Percentiles rank a stretch among this genome's conserved stretches.
phyloP scores from a whole-genome alignment of 2,797 vertebrate genomes.

The Leuciscus waleckii region DNA sequence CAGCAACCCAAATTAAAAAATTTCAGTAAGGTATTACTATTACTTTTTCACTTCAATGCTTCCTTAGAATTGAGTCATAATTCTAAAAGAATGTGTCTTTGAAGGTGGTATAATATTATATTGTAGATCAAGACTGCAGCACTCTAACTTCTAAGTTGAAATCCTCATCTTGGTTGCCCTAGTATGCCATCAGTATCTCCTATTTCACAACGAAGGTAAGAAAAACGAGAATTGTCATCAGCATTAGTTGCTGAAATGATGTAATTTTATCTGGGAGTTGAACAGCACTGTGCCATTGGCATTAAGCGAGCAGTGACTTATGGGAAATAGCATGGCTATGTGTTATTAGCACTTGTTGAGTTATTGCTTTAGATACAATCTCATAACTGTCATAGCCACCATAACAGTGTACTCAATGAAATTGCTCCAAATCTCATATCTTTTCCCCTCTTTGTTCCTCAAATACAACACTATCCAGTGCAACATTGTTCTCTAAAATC shows the following conservation, averaged over 20 bases:
- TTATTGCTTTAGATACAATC: constrained; percentile 46
- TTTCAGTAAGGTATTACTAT: neutral
- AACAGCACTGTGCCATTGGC: constrained; percentile 28
- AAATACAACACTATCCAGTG: neutral
- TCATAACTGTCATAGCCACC: constrained; percentile 37
- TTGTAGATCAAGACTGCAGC: constrained; percentile 61
- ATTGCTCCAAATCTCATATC: constrained; percentile 29
- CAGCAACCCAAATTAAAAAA: neutral
- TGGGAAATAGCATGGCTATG: constrained; percentile 28
- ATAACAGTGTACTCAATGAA: constrained; percentile 29
- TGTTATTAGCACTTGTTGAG: constrained; percentile 46
- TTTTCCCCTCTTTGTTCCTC: constrained; percentile 34
- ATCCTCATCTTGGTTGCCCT: neutral
- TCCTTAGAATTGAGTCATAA: neutral
- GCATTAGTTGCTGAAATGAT: constrained; percentile 34
- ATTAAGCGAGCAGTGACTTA: constrained; percentile 22
- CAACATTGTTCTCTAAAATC: constrained; percentile 45
- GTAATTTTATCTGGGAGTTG: constrained; percentile 6
- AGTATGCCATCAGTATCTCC: neutral
- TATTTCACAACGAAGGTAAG: constrained; percentile 27
- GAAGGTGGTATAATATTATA: neutral
- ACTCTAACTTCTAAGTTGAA: neutral
- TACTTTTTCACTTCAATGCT: neutral
- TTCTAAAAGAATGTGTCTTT: neutral
- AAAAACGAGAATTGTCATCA: constrained; percentile 17